Percentiles rank a stretch among this genome's conserved stretches.
Conservation (phyloP, 2,113 vertebrate species). For the Jaculus jaculus region DNA sequence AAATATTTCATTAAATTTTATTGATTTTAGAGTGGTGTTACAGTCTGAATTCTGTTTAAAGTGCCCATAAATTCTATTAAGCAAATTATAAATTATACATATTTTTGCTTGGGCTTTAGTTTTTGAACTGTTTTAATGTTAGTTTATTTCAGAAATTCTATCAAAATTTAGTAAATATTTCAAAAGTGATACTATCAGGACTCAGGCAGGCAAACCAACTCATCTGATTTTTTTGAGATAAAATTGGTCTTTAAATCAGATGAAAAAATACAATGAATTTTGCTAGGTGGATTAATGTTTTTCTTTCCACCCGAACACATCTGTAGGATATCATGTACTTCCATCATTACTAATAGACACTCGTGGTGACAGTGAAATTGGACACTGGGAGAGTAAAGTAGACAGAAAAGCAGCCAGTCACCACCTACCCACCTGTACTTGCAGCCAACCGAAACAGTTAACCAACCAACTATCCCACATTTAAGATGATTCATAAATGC, state of each 20-base stretch:
- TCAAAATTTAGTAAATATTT: conserved; percentile 36
- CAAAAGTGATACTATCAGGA: conserved; percentile 5
- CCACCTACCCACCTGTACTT: not conserved
- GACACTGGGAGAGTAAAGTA: not conserved
- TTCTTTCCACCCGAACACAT: not conserved
- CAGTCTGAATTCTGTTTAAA: conserved; percentile 33
- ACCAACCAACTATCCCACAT: not conserved
- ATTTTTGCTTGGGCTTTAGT: conserved; percentile 26
- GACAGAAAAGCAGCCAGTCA: not conserved
- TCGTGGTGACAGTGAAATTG: not conserved
- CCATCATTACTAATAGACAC: not conserved
- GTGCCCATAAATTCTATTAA: conserved; percentile 5
- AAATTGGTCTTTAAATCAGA: conserved; percentile 33
- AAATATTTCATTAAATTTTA: conserved; percentile 60
- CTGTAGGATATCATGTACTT: not conserved
- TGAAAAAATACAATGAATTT: not conserved
- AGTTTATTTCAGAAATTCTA: conserved; percentile 10
- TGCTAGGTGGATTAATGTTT: not conserved
- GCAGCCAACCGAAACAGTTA: not conserved
- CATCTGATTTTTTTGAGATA: not conserved
- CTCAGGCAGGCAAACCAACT: not conserved
- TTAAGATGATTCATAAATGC: not conserved
- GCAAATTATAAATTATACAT: conserved; percentile 34
- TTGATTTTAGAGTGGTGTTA: conserved; percentile 35
- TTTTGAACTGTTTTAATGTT: conserved; percentile 31